Conservation (phyloP, 1,140 invertebrate genomes). For the Pogonomyrmex californicus region DNA sequence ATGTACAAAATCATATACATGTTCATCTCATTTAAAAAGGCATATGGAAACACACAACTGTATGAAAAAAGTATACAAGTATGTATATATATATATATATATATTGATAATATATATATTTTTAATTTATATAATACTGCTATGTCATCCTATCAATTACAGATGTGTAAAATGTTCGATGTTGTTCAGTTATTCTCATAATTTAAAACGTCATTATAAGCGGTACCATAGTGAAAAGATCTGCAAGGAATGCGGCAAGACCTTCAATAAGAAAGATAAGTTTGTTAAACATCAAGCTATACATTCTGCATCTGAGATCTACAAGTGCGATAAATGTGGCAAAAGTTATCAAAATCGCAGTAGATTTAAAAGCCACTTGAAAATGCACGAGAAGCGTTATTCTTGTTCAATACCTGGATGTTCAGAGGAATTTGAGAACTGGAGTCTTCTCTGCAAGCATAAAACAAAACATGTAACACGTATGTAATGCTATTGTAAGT, state of each 20-base stretch:
- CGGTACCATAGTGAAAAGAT: constrained; percentile 62
- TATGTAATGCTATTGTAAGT: constrained; percentile 39
- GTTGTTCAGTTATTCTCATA: constrained; percentile 48
- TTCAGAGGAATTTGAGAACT: constrained; percentile 68
- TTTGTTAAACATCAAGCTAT: constrained; percentile 67
- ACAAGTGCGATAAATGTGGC: constrained; percentile 69
- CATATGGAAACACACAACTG: constrained; percentile 64
- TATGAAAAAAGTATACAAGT: constrained; percentile 60
- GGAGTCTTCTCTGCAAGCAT: constrained; percentile 54
- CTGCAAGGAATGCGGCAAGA: constrained; percentile 74
- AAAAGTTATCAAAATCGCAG: constrained; percentile 49
- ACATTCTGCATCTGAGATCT: constrained; percentile 55
- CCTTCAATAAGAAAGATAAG: constrained; percentile 73
- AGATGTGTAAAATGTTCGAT: constrained; percentile 58
- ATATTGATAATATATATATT: neutral
- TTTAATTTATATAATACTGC: constrained; percentile 43
- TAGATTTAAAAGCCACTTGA: constrained; percentile 67
- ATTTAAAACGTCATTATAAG: constrained; percentile 78
- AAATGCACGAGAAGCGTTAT: constrained; percentile 63
- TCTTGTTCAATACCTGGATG: constrained; percentile 63
- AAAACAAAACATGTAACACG: constrained; percentile 66
- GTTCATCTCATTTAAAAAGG: constrained; percentile 80
- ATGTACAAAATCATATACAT: constrained; percentile 81
- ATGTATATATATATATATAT: constrained; percentile 66
- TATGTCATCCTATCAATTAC: constrained; percentile 29